These are phyloP conservation scores for Diglossa cyanea DNA, from an alignment of 2,797 vertebrate species.

Conservation along the genomic window DNA sequence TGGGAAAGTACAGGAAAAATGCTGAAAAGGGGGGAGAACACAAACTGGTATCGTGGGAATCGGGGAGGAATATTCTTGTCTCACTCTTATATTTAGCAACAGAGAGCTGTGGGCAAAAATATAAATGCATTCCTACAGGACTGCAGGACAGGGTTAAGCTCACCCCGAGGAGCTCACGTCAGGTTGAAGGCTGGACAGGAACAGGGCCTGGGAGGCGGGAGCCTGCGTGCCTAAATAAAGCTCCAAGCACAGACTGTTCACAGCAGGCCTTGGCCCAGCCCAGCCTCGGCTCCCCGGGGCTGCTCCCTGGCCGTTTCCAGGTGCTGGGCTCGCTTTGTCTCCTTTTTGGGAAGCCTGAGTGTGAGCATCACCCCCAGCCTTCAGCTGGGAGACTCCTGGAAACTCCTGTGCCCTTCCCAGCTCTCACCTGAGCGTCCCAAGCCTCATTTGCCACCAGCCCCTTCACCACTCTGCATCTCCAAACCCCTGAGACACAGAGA, in stretches of 20 bases:
- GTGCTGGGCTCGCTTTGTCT: background rate
- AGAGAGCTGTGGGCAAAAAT: background rate
- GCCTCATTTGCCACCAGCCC: background rate
- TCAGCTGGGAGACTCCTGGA: background rate
- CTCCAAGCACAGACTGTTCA: constrained; percentile 46
- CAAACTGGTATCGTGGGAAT: constrained; percentile 69
- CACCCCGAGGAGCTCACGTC: background rate
- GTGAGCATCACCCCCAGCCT: background rate
- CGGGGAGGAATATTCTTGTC: constrained; percentile 32
- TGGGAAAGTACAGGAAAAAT: constrained; percentile 61
- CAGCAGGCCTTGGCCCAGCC: background rate
- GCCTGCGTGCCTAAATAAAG: constrained; percentile 54
- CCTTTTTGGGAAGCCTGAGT: background rate
- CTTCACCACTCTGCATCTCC: accelerated
- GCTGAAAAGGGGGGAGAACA: background rate
- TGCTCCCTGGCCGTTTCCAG: background rate
- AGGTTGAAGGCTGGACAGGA: constrained; percentile 30
- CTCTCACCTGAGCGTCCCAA: background rate
- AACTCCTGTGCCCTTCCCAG: background rate
- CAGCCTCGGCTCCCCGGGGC: background rate
- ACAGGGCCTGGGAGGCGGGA: background rate
- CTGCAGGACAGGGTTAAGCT: constrained; percentile 51
- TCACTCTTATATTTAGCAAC: constrained; percentile 64
- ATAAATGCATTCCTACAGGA: background rate
- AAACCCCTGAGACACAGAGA: accelerated